Conservation (phyloP, 1,140 invertebrate genomes). For the Dendrolimus punctatus region DNA sequence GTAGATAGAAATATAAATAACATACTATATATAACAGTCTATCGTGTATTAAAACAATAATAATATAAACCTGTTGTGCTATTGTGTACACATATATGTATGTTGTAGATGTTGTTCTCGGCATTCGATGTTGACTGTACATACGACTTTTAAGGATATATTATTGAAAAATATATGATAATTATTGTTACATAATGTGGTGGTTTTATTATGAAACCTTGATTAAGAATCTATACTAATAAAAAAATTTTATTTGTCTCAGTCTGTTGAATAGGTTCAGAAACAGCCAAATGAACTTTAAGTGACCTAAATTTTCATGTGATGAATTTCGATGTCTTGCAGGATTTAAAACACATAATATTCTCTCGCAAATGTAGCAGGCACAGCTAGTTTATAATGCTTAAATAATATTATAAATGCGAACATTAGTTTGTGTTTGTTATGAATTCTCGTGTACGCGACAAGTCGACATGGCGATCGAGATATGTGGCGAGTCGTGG, state of each 20-base stretch:
- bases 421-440: too few relatives aligned
- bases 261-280: too few relatives aligned
- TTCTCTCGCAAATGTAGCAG: too few relatives aligned
- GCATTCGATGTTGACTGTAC: constrained; percentile 56
- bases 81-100: constrained; percentile 35
- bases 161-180: constrained; percentile 30
- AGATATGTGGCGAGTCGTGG: too few relatives aligned
- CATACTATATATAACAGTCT: constrained; percentile 36
- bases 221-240: not conserved
- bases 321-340: too few relatives aligned
- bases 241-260: not conserved
- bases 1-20: constrained; percentile 16
- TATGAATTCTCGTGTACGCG: too few relatives aligned
- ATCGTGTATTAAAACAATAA: constrained; percentile 6
- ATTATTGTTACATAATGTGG: constrained; percentile 51
- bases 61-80: constrained; percentile 31
- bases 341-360: too few relatives aligned
- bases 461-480: too few relatives aligned
- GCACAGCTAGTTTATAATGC: too few relatives aligned
- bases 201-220: constrained; percentile 28
- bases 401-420: too few relatives aligned
- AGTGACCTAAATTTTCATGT: too few relatives aligned
- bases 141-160: constrained; percentile 56
- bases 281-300: too few relatives aligned
- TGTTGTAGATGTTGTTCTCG: constrained; percentile 40